Evolutionary conservation across 92 coral and sea anemone genomes (phyloP).

Genomic region (Plumapathes pennacea): DNA sequence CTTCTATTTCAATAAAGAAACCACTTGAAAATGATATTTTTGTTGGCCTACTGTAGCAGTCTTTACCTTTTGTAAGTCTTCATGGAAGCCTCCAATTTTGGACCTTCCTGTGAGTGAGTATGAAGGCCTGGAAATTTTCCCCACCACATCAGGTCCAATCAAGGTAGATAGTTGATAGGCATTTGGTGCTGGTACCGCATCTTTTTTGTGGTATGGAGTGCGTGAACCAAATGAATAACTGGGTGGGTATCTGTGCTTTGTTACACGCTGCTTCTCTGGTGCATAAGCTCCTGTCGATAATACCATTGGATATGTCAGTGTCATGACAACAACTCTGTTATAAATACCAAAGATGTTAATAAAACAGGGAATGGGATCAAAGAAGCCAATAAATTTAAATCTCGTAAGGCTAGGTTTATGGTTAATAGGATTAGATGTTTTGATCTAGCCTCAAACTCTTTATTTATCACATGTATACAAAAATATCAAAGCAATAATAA

Average conservation of each 20-base stretch:
- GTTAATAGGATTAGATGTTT: too few species aligned
- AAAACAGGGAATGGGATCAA: too few species aligned
- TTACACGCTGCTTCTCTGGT: slow-evolving; percentile 72
- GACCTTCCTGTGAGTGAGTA: slow-evolving; percentile 84
- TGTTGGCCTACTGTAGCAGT: not conserved
- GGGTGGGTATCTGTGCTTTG: slow-evolving; percentile 76
- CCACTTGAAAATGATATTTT: not conserved
- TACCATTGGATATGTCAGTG: too few species aligned
- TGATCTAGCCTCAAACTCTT: too few species aligned
- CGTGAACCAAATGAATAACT: slow-evolving; percentile 92
- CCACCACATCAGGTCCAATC: slow-evolving; percentile 88
- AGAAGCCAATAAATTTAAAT: too few species aligned
- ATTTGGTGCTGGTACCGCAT: slow-evolving; percentile 87
- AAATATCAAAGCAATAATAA: too few species aligned
- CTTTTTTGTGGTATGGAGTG: slow-evolving; percentile 65
- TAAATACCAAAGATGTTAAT: too few species aligned
- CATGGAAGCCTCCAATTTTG: slow-evolving; percentile 97
- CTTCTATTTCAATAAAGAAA: not conserved
- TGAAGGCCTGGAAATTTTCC: slow-evolving; percentile 81
- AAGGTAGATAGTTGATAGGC: slow-evolving; percentile 66
- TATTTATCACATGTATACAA: too few species aligned
- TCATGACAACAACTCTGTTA: too few species aligned
- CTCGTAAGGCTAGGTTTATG: too few species aligned
- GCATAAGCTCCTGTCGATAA: slow-evolving; percentile 91
- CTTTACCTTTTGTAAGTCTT: slow-evolving; percentile 85